Evolutionary conservation across 2,113 vertebrate species (phyloP).

Genomic region (Mormyrus lacerda): DNA sequence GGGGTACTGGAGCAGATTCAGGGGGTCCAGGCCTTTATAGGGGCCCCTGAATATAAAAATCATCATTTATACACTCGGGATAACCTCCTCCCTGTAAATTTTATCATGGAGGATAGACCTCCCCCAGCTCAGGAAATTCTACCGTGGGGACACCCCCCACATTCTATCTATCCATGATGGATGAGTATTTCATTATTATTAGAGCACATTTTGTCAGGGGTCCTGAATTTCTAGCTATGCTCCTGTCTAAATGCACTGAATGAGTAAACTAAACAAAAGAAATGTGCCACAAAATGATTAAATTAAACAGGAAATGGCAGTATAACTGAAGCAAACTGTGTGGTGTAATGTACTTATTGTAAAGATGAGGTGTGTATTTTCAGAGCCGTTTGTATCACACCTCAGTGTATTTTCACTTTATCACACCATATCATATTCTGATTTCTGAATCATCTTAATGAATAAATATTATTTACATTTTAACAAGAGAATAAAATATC

Average conservation of each 20-base stretch:
- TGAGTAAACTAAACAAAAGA: not conserved
- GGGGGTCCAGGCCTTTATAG: not conserved
- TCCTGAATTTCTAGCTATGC: not conserved
- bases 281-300: not conserved
- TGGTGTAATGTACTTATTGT: not conserved
- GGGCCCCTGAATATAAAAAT: not conserved
- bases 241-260: not conserved
- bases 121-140: not conserved
- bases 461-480: not conserved
- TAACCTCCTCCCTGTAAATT: not conserved
- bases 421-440: not conserved
- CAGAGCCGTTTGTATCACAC: not conserved
- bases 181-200: not conserved
- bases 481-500: not conserved
- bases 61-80: not conserved
- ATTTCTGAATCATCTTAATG: not conserved
- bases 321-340: not conserved
- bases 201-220: not conserved
- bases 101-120: not conserved
- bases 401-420: not conserved
- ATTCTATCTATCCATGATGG: not conserved
- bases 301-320: not conserved
- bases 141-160: not conserved
- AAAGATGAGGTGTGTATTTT: not conserved
- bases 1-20: not conserved